These are phyloP conservation scores for Saturnia japonica DNA, from an alignment of 2,888 invertebrate genomes.

Conservation along the genomic window DNA sequence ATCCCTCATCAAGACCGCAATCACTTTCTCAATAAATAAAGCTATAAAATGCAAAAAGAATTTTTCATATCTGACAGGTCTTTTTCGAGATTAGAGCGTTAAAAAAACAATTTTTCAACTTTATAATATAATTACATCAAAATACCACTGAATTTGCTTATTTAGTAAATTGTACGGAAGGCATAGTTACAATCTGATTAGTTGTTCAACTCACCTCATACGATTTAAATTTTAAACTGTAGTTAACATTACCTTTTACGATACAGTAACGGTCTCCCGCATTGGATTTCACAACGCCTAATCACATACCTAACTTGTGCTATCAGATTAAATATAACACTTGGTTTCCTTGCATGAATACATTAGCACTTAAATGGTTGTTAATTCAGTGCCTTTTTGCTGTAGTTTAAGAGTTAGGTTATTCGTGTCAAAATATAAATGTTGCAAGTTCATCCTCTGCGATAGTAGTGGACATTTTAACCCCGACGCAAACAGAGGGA, in stretches of 20 bases:
- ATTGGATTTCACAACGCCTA: constrained; percentile 13
- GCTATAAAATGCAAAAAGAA: no score
- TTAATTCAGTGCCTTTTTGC: constrained; percentile 1
- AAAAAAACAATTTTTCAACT: no score
- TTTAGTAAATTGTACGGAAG: neutral
- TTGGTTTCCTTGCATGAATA: constrained; percentile 14
- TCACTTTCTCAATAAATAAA: no score
- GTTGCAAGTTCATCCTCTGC: neutral
- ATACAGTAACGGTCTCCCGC: constrained; percentile 12
- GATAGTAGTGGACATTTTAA: neutral
- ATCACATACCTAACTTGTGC: constrained; percentile 18
- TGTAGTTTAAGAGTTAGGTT: neutral
- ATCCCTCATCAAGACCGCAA: no score
- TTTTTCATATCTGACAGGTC: no score
- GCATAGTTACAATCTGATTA: neutral
- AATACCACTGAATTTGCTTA: no score
- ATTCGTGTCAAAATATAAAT: neutral
- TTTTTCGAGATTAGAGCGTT: no score
- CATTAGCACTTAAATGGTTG: constrained; percentile 9
- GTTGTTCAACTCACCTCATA: constrained; percentile 8
- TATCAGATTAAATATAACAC: constrained; percentile 22
- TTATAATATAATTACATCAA: no score
- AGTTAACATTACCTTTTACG: constrained; percentile 24
- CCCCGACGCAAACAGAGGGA: no score
- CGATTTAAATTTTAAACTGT: constrained; percentile 21